Evolutionary conservation across 1,140 invertebrate genomes (phyloP).

Genomic region (Drosophila santomea): DNA sequence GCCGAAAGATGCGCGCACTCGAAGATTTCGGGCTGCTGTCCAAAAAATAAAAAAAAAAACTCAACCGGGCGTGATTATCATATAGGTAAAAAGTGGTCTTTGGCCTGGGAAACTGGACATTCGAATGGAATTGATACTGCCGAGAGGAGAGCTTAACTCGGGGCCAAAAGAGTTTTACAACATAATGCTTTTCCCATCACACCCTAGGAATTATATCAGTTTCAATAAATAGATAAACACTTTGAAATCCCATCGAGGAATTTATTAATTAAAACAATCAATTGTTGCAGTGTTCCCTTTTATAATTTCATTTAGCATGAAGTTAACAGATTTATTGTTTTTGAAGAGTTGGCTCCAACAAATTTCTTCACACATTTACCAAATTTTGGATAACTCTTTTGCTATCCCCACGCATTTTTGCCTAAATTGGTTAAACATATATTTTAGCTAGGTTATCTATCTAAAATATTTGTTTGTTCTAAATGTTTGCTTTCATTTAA

Average conservation of each 20-base stretch:
- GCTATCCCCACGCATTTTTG: no score
- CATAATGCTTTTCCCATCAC: not conserved
- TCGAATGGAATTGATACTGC: not conserved
- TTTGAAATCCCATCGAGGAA: no score
- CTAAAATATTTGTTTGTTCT: not conserved
- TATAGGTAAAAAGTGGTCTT: slow-evolving; percentile 42
- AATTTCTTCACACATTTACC: no score
- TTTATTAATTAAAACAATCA: no score
- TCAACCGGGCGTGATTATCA: slow-evolving; percentile 31
- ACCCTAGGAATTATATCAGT: no score
- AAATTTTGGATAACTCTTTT: not conserved
- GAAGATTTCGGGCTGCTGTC: slow-evolving; percentile 22
- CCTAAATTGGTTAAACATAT: not conserved
- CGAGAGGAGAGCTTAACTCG: not conserved
- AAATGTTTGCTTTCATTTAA: not conserved
- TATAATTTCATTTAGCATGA: no score
- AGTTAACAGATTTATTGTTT: no score
- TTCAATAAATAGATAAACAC: no score
- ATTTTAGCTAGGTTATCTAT: not conserved
- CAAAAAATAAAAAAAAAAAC: not conserved
- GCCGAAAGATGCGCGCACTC: slow-evolving; percentile 61
- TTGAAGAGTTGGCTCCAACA: no score
- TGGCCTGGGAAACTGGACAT: slow-evolving; percentile 30
- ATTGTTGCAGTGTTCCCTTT: no score
- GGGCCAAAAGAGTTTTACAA: not conserved